These are phyloP conservation scores for Brachyalestes nurse DNA, from an alignment of 2,797 vertebrate genomes.

Conservation along the genomic window DNA sequence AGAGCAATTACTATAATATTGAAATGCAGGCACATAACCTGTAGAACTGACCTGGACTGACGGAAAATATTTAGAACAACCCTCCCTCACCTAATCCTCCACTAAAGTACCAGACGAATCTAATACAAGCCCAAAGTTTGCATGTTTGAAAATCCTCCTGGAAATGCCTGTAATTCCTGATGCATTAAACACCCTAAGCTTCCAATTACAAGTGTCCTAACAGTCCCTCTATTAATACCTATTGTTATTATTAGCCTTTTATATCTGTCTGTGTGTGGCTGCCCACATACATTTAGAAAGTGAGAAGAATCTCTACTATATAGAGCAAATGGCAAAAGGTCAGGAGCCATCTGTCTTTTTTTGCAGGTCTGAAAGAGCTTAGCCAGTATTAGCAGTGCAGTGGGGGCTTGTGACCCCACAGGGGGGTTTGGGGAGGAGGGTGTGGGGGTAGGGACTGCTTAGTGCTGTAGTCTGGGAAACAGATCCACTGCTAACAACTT, in stretches of 20 bases:
- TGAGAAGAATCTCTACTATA: neutral
- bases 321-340: slow-evolving; percentile 12
- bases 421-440: neutral
- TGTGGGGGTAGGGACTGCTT: neutral
- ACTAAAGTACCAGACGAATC: neutral
- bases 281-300: neutral
- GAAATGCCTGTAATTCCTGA: slow-evolving; percentile 15
- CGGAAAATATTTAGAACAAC: neutral
- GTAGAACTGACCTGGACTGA: neutral
- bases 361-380: neutral
- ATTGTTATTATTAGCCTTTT: neutral
- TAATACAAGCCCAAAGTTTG: neutral
- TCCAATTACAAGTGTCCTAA: slow-evolving; percentile 1
- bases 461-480: slow-evolving; percentile 2
- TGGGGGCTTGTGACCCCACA: neutral
- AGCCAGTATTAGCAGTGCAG: neutral
- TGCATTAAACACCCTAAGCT: slow-evolving; percentile 11
- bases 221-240: neutral
- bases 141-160: neutral
- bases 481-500: neutral
- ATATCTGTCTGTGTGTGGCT: slow-evolving; percentile 7
- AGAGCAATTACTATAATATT: neutral
- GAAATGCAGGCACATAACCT: neutral
- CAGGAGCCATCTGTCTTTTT: slow-evolving; percentile 9
- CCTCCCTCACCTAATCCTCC: neutral